Percentiles rank a stretch among this genome's conserved stretches.
These are phyloP conservation scores for Trichopria drosophilae DNA, from an alignment of 2,888 invertebrate genomes.

Conservation along the genomic window DNA sequence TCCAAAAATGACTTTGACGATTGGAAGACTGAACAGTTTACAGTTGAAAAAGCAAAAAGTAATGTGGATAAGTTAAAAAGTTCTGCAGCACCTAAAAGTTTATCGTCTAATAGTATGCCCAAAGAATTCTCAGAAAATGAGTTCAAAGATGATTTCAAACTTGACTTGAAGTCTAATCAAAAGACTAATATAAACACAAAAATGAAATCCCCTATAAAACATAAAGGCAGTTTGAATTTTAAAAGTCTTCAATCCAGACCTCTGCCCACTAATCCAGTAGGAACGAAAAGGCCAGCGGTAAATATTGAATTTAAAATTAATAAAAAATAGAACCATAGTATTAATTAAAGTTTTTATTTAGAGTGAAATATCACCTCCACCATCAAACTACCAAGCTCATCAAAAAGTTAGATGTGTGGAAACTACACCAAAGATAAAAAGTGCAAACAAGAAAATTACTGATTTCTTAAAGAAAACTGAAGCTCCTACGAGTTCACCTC, in stretches of 20 bases:
- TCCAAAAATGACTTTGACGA: constrained; percentile 24
- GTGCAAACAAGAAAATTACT: constrained; percentile 35
- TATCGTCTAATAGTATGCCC: background rate
- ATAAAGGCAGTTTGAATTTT: background rate
- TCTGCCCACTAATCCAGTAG: constrained; percentile 6
- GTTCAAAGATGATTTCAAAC: constrained; percentile 15
- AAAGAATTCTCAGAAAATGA: background rate
- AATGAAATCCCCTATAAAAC: constrained; percentile 1
- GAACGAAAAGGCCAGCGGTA: constrained; percentile 31
- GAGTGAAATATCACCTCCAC: constrained; percentile 33
- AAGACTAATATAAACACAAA: background rate
- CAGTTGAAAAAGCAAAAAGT: constrained; percentile 16
- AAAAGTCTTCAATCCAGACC: background rate
- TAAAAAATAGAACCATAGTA: background rate
- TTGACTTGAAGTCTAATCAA: constrained; percentile 12
- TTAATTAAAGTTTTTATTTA: constrained; percentile 18
- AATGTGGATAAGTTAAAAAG: constrained; percentile 2
- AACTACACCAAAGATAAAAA: constrained; percentile 25
- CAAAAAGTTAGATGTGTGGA: constrained; percentile 37
- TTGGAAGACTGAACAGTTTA: constrained; percentile 7
- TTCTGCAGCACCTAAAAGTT: constrained; percentile 2
- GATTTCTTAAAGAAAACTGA: constrained; percentile 36
- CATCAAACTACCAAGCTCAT: constrained; percentile 22
- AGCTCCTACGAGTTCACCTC: background rate
- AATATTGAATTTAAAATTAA: constrained; percentile 5